A percentile compares a stretch with the other conserved stretches of the same genome.
These are phyloP conservation scores for Berghia stephanieae DNA, from an alignment of 1,140 invertebrate species.

Conservation along the genomic window DNA sequence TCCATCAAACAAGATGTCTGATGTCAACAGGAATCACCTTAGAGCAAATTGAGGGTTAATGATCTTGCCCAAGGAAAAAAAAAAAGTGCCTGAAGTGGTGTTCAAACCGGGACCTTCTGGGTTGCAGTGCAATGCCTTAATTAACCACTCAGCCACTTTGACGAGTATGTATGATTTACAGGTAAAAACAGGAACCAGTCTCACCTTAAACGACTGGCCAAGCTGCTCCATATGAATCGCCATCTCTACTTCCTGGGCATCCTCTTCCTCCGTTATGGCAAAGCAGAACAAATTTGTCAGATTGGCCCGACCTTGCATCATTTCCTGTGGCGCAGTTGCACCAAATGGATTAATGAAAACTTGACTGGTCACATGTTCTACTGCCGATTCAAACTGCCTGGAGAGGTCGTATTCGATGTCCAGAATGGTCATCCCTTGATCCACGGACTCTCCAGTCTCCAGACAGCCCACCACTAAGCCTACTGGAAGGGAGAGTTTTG, in stretches of 20 bases:
- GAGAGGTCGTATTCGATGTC: slow-evolving; percentile 51
- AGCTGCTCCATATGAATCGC: no score
- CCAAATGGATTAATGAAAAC: background rate
- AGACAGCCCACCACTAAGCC: slow-evolving; percentile 57
- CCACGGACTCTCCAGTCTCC: slow-evolving; percentile 40
- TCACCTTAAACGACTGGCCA: no score
- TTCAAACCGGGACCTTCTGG: no score
- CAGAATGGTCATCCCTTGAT: slow-evolving; percentile 45
- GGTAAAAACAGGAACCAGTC: no score
- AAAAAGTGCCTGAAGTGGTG: no score
- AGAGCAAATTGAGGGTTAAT: no score
- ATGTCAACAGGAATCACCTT: no score
- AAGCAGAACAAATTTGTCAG: background rate
- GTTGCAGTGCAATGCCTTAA: no score
- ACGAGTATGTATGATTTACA: no score
- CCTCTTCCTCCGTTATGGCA: slow-evolving; percentile 48
- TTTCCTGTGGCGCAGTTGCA: background rate
- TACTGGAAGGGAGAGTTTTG: slow-evolving; percentile 46
- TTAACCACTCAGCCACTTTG: no score
- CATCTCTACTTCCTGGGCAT: no score
- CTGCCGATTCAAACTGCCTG: slow-evolving; percentile 35
- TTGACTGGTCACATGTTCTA: slow-evolving; percentile 33
- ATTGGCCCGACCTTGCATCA: background rate
- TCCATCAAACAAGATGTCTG: slow-evolving; percentile 22
- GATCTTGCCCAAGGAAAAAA: no score